Conservation (phyloP, 2,113 vertebrate genomes). For the Amphiprion percula region DNA sequence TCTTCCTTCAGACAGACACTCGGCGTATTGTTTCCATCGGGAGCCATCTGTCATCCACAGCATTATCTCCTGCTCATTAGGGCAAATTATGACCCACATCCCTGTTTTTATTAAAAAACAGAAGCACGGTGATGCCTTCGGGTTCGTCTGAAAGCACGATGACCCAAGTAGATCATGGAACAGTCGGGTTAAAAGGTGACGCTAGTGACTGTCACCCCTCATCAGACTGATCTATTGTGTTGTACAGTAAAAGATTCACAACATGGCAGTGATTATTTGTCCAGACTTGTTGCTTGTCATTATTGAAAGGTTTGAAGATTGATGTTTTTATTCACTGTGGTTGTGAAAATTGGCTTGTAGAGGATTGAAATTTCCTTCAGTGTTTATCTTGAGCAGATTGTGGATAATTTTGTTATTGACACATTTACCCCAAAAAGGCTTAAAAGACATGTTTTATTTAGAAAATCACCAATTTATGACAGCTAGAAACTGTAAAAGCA, state of each 20-base stretch:
- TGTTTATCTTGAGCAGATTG: no score
- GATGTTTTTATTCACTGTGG: background rate
- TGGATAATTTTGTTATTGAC: no score
- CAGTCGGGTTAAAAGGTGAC: background rate
- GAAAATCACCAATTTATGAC: no score
- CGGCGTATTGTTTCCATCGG: conserved; percentile 36
- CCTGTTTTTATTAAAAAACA: conserved; percentile 38
- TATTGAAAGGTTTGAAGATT: background rate
- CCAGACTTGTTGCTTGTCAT: background rate
- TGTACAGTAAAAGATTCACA: background rate
- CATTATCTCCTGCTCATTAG: conserved; percentile 47
- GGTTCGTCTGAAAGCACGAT: no score
- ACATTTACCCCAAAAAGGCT: no score
- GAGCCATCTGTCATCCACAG: conserved; percentile 33
- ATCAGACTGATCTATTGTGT: background rate
- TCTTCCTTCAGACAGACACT: conserved; percentile 46
- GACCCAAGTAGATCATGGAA: background rate
- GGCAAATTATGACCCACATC: conserved; percentile 38
- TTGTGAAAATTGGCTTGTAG: background rate
- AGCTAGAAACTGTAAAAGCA: no score
- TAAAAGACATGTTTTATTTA: no score
- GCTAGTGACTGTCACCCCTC: background rate
- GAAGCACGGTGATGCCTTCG: no score
- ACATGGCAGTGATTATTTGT: background rate
- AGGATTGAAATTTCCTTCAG: no score